Evolutionary conservation across 1,140 invertebrate species (phyloP).

Genomic region (Pachyrhynchus sulphureomaculatus): DNA sequence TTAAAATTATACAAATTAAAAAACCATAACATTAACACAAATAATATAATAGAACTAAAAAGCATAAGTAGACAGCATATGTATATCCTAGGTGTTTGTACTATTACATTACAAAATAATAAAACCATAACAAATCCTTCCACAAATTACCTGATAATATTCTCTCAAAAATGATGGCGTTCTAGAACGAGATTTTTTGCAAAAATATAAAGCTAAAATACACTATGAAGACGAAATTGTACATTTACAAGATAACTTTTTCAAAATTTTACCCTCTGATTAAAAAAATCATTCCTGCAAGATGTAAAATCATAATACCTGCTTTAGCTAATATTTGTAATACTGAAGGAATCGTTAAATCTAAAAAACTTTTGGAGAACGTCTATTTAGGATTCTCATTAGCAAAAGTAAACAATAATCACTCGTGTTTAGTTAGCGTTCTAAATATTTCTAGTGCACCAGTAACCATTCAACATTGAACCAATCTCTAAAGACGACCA

Average conservation of each 20-base stretch:
- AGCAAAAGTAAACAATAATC: neutral
- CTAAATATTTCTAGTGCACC: neutral
- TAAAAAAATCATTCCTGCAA: neutral
- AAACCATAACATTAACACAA: neutral
- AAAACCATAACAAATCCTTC: neutral
- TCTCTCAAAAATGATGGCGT: neutral
- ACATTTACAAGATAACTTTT: neutral
- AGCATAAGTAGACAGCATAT: neutral
- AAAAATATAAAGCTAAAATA: conserved; percentile 5
- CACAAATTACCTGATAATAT: neutral
- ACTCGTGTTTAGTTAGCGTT: neutral
- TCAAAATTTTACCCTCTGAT: neutral
- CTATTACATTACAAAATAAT: neutral
- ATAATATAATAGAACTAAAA: no score
- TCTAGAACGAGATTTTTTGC: neutral
- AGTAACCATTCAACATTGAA: neutral
- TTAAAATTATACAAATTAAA: neutral
- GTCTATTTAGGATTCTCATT: neutral
- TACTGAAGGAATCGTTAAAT: neutral
- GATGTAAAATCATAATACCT: neutral
- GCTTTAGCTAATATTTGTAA: neutral
- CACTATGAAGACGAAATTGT: neutral
- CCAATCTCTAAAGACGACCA: no score
- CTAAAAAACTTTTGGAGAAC: neutral
- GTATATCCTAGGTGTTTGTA: neutral